Evolutionary conservation across 1,140 invertebrate genomes (phyloP).

Genomic region (Maconellicoccus hirsutus): DNA sequence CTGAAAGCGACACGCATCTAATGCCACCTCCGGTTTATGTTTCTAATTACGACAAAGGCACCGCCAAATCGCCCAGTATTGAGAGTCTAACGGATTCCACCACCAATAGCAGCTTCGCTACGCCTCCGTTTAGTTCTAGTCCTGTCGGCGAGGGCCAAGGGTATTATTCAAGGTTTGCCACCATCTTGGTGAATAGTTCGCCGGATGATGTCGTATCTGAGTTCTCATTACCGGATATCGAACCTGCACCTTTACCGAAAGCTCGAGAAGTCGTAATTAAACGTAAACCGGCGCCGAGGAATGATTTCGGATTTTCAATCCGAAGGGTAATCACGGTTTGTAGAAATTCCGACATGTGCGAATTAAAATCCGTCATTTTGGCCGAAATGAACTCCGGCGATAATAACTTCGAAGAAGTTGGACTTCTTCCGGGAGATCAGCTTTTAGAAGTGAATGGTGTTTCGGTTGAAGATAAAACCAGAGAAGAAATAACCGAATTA

Average conservation of each 20-base stretch:
- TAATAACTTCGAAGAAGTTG: conserved; percentile 48
- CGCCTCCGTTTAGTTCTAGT: conserved; percentile 67
- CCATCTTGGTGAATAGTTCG: conserved; percentile 16
- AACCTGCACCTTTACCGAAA: conserved; percentile 57
- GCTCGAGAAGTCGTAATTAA: conserved; percentile 65
- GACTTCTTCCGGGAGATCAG: conserved; percentile 82
- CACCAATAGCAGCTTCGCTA: conserved; percentile 69
- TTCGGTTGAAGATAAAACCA: conserved; percentile 66
- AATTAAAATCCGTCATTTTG: conserved; percentile 63
- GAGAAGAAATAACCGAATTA: conserved; percentile 87
- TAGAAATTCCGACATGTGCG: conserved; percentile 32
- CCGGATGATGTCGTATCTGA: conserved; percentile 45
- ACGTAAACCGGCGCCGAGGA: conserved; percentile 67
- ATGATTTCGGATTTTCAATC: conserved; percentile 89
- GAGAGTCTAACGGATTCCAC: conserved; percentile 71
- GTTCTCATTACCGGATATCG: conserved; percentile 63
- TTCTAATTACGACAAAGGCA: conserved; percentile 32
- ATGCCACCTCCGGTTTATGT: conserved; percentile 24
- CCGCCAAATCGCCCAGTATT: conserved; percentile 61
- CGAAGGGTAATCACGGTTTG: conserved; percentile 72
- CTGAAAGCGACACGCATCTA: conserved; percentile 24
- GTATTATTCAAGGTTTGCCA: conserved; percentile 39
- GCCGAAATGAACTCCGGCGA: conserved; percentile 66
- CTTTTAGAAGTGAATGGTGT: conserved; percentile 82
- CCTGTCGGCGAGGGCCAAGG: conserved; percentile 72